Base-by-base conservation (phyloP, 2,113 vertebrate genomes). In the Saguinus midas region DNA sequence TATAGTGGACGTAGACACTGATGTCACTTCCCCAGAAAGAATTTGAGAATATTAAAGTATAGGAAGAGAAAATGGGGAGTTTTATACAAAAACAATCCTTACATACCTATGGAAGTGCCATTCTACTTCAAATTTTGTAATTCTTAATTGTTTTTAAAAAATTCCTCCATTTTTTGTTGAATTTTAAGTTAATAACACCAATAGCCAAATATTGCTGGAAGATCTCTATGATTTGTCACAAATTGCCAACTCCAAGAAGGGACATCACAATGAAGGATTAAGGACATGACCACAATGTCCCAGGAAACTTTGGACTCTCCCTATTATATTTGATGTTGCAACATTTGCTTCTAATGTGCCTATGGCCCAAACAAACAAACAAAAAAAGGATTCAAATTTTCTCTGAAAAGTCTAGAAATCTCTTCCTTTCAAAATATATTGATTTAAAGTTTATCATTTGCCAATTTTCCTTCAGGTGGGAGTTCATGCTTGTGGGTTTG, bases 111-210 rank as follows among this genome's bases (percentile, higher is more conserved):
- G 2, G 21, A 91, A 45, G 5, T 48, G 11, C 25, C 6, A 66
- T 87, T 61, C 9, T 27, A 81, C 27, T 45, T 90, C 37, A 83
- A 55, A 83, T 45, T 58, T 83, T 45, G 83, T 70, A 95, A 88
- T 35, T 87, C 48, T 84, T 76, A 52, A 64, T 79, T 70, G 2
- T 78, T 57, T 48, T 48, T 89, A 29, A 0, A 29, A 12, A 48
- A 14, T 76, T 57, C 83, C 6, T 75, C 55, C 3, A 58, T 75
- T 90, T 95, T 95, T 72, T 94, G 87, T 20, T 83, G 40, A 87
- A 82, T 73, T 86, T 95, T 91, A 92, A 73, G 29, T 81, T 70
- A 85, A 52, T 95, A 70, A 94, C 93, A 52, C 58, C n/a, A 87
- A 83, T 25, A 50, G 64, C 21, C 75, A 91, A 61, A 88, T 61